Percentiles rank a stretch among this genome's conserved stretches.
These are phyloP conservation scores for Sus cebifrons DNA, from an alignment of 2,797 vertebrate genomes.

Conservation along the genomic window DNA sequence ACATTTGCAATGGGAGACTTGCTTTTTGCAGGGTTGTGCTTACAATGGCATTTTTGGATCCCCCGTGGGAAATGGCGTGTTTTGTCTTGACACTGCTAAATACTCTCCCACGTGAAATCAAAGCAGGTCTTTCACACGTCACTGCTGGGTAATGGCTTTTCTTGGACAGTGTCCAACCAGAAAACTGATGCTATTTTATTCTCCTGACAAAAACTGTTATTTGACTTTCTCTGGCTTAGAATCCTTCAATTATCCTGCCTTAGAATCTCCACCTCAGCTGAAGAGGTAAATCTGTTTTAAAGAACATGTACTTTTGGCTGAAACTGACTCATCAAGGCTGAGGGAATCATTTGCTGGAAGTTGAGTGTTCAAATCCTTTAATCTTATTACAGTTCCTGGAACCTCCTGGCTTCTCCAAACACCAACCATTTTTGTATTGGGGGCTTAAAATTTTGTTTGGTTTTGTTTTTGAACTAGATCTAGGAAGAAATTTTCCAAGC, in stretches of 20 bases:
- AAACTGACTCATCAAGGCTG: not conserved
- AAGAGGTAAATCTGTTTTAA: constrained; percentile 48
- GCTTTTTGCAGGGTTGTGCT: constrained; percentile 25
- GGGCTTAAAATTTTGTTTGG: constrained; percentile 14
- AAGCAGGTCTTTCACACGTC: constrained; percentile 68
- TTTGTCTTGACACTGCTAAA: constrained; percentile 64
- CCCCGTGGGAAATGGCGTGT: not conserved
- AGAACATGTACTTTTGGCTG: not conserved
- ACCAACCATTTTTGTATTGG: not conserved
- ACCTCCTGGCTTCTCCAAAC: not conserved
- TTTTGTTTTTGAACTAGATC: constrained; percentile 18
- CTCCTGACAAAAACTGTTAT: constrained; percentile 64
- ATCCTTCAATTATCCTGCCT: constrained; percentile 70
- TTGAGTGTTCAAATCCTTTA: constrained; percentile 45
- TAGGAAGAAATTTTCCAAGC: not conserved
- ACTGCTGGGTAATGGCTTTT: constrained; percentile 72
- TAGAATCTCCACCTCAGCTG: constrained; percentile 14
- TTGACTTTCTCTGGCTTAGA: constrained; percentile 37
- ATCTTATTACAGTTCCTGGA: not conserved
- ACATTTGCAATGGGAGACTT: constrained; percentile 26
- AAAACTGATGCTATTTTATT: constrained; percentile 66
- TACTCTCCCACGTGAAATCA: constrained; percentile 63
- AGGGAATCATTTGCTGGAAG: not conserved
- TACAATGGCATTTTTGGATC: constrained; percentile 57
- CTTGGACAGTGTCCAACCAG: constrained; percentile 66